phyloP scores from a whole-genome alignment of 2,113 vertebrate genomes.

The Rattus norvegicus region DNA sequence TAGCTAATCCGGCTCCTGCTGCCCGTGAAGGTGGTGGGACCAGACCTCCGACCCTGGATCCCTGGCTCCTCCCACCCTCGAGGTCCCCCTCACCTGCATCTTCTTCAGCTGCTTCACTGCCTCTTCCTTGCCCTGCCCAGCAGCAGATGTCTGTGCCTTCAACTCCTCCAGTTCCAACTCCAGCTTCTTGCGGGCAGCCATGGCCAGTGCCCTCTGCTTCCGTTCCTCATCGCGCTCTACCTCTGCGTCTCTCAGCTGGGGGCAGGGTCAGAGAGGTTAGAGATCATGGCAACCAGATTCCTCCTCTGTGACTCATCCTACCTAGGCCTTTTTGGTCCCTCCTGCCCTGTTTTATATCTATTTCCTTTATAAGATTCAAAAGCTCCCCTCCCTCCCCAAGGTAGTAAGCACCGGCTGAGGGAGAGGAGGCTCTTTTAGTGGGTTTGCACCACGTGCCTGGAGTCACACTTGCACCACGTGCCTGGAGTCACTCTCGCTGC shows the following conservation, averaged over 20 bases:
- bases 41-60: not conserved
- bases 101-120: conserved; percentile 90
- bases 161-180: conserved; percentile 92
- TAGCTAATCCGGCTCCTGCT: not conserved
- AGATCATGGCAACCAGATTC: not conserved
- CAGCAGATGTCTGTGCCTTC: conserved; percentile 86
- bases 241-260: conserved; percentile 91
- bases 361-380: not conserved
- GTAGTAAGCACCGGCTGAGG: not conserved
- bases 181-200: conserved; percentile 90
- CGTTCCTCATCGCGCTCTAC: conserved; percentile 92
- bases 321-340: too few species aligned
- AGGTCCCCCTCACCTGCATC: conserved; percentile 87
- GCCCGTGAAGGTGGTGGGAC: accelerated
- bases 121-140: conserved; percentile 91
- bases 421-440: not conserved
- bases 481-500: not conserved
- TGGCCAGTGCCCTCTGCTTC: conserved; percentile 90
- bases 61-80: too few species aligned
- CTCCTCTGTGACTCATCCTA: not conserved
- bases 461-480: too few species aligned
- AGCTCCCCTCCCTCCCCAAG: not conserved
- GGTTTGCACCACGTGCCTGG: not conserved
- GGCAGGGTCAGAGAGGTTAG: not conserved
- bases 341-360: not conserved